These are phyloP conservation scores for Lepidurus apus DNA, from an alignment of 1,140 invertebrate species.

Conservation along the genomic window DNA sequence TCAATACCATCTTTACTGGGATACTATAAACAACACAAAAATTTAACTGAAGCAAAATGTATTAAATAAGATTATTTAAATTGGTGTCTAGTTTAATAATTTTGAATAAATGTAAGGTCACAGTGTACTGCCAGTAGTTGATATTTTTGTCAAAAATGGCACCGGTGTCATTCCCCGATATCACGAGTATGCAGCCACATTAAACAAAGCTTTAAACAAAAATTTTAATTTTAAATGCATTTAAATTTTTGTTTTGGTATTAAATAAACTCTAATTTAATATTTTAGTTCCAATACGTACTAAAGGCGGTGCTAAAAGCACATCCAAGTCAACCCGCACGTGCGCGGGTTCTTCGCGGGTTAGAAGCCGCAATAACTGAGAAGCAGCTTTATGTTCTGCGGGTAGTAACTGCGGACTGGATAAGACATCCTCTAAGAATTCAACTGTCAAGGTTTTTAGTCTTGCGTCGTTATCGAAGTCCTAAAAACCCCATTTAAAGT, in stretches of 20 bases:
- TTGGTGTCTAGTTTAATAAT: not conserved
- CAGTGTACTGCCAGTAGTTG: no score
- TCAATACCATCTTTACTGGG: slow-evolving; percentile 79
- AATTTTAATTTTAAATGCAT: no score
- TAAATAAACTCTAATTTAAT: not conserved
- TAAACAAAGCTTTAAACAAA: not conserved
- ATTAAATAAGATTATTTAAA: no score
- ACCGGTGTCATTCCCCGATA: not conserved
- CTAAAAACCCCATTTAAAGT: not conserved
- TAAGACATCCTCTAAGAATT: slow-evolving; percentile 83
- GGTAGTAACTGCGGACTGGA: slow-evolving; percentile 77
- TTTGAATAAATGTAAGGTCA: not conserved
- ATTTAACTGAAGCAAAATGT: not conserved
- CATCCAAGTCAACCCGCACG: slow-evolving; percentile 61
- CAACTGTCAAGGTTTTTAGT: slow-evolving; percentile 70
- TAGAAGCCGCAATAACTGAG: slow-evolving; percentile 70
- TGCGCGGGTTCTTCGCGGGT: slow-evolving; percentile 62
- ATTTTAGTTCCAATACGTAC: slow-evolving; percentile 49
- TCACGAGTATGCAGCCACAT: not conserved
- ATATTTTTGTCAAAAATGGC: no score
- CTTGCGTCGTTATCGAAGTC: slow-evolving; percentile 69
- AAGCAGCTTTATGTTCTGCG: slow-evolving; percentile 82
- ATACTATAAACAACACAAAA: slow-evolving; percentile 50
- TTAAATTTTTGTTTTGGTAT: not conserved
- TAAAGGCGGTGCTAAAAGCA: slow-evolving; percentile 62